These are phyloP conservation scores for Palythoa heliodiscus DNA, from an alignment of 92 coral and sea anemone genomes.

Conservation along the genomic window DNA sequence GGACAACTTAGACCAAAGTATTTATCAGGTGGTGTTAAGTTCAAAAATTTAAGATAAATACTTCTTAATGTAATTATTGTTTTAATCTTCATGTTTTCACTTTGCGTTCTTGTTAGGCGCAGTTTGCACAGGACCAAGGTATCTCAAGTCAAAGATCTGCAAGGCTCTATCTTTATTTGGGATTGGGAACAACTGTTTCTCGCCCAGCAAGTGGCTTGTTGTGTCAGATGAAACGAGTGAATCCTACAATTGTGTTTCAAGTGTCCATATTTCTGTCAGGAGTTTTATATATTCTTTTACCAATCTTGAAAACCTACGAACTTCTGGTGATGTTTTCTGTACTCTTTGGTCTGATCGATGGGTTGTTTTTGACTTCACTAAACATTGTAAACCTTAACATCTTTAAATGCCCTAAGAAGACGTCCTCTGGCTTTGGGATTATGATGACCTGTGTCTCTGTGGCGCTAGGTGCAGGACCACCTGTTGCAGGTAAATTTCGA, in stretches of 20 bases:
- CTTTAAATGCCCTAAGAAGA: constrained; percentile 21
- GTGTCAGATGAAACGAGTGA: constrained; percentile 34
- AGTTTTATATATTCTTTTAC: not conserved
- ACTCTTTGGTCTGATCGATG: constrained; percentile 21
- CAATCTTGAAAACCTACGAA: constrained; percentile 2
- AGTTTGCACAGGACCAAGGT: constrained; percentile 14
- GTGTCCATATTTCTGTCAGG: constrained; percentile 4
- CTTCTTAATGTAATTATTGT: not conserved
- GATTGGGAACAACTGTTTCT: constrained; percentile 29
- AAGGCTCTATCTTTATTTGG: constrained; percentile 19
- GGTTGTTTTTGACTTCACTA: not conserved
- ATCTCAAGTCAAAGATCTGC: constrained; percentile 11
- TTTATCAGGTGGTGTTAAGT: no score
- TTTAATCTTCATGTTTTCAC: not conserved
- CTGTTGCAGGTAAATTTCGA: constrained; percentile 12
- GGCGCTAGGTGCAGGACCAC: constrained; percentile 16
- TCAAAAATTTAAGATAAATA: not conserved
- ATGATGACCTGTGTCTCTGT: not conserved
- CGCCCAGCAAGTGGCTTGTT: constrained; percentile 36
- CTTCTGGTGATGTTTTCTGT: constrained; percentile 7
- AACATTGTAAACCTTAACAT: not conserved
- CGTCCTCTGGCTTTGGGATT: constrained; percentile 28
- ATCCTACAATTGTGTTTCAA: constrained; percentile 19
- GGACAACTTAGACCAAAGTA: no score
- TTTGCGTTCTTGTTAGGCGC: constrained; percentile 1